Conservation (phyloP, 1,140 invertebrate species). For the Diorhabda sublineata region DNA sequence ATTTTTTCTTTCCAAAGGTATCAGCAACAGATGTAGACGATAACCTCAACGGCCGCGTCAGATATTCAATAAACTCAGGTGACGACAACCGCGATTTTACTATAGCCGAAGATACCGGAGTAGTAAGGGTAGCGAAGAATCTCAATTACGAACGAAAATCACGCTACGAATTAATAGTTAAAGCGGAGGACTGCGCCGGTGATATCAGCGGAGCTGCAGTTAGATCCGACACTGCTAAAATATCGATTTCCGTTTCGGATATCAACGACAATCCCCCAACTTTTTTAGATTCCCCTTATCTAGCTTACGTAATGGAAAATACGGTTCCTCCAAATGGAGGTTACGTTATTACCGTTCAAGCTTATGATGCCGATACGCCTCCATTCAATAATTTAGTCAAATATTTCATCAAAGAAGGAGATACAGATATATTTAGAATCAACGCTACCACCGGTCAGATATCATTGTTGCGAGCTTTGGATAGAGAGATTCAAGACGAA, state of each 20-base stretch:
- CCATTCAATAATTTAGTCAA: constrained; percentile 84
- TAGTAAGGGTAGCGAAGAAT: constrained; percentile 82
- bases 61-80: constrained; percentile 83
- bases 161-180: constrained; percentile 76
- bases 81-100: constrained; percentile 87
- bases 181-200: constrained; percentile 82
- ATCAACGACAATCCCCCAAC: constrained; percentile 93
- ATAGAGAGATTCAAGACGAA: constrained; percentile 76
- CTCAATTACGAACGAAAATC: constrained; percentile 87
- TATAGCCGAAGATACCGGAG: constrained; percentile 84
- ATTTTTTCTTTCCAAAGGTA: constrained; percentile 55
- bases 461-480: constrained; percentile 71
- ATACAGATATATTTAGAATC: constrained; percentile 81
- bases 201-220: constrained; percentile 53
- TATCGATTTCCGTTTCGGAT: constrained; percentile 72
- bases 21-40: constrained; percentile 90
- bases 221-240: constrained; percentile 67
- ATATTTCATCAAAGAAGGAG: constrained; percentile 89
- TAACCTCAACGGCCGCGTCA: constrained; percentile 79
- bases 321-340: constrained; percentile 70
- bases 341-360: constrained; percentile 75
- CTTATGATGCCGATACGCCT: constrained; percentile 86
- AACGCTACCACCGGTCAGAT: constrained; percentile 87
- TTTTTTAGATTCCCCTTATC: constrained; percentile 86
- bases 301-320: constrained; percentile 91